phyloP scores from a whole-genome alignment of 1,140 invertebrate species.

The Latrodectus geometricus region DNA sequence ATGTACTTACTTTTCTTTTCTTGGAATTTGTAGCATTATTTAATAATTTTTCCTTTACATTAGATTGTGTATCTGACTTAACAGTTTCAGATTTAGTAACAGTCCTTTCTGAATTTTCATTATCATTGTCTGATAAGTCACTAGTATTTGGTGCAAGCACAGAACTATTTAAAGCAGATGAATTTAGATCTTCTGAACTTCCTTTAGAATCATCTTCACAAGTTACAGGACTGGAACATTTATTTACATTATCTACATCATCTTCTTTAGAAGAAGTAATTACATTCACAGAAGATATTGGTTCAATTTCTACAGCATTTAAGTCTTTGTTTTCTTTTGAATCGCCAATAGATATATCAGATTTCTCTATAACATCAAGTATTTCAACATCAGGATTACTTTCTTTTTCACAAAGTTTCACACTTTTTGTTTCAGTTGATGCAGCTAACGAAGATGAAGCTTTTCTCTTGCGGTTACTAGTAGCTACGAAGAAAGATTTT shows the following conservation, averaged over 20 bases:
- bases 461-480: conserved; percentile 28
- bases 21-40: background rate
- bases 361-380: background rate
- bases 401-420: conserved; percentile 33
- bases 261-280: background rate
- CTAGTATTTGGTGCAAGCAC: conserved; percentile 11
- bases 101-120: background rate
- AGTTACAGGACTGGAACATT: background rate
- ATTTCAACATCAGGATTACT: conserved; percentile 22
- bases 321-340: conserved; percentile 48
- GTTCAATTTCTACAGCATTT: background rate
- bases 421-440: conserved; percentile 12
- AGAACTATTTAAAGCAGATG: conserved; percentile 36
- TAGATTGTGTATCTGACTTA: too few species aligned
- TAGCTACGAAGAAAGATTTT: conserved; percentile 21
- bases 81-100: background rate
- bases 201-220: background rate
- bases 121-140: conserved; percentile 24
- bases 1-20: conserved; percentile 5
- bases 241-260: background rate
- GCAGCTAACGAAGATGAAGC: conserved; percentile 8
- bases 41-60: too few species aligned
- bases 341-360: background rate
- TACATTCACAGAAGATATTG: background rate
- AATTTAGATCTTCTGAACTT: conserved; percentile 40